phyloP scores from a whole-genome alignment of 2,797 vertebrate genomes.

The Lepus oiostolus region DNA sequence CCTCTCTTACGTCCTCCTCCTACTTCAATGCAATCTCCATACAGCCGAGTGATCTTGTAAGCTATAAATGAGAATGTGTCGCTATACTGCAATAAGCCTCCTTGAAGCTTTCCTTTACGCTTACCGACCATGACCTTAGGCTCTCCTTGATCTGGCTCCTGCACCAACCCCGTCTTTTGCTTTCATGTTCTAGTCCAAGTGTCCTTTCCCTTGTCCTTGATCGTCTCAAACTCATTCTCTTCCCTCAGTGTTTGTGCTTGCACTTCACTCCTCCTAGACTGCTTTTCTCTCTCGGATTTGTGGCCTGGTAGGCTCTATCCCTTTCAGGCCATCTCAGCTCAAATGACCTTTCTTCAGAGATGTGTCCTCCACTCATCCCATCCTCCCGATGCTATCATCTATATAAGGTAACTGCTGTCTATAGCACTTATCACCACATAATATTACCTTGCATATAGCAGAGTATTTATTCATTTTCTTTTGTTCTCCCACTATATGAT shows the following conservation, averaged over 20 bases:
- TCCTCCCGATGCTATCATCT: background rate
- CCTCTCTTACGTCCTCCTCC: fast-evolving
- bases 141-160: background rate
- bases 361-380: background rate
- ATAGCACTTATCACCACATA: background rate
- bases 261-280: background rate
- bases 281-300: background rate
- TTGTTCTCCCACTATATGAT: background rate
- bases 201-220: background rate
- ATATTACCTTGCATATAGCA: background rate
- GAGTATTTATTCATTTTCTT: slow-evolving; percentile 34
- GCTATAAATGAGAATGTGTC: background rate
- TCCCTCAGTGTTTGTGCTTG: background rate
- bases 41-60: background rate
- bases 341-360: background rate
- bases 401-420: background rate
- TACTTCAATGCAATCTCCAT: background rate
- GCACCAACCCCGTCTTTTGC: background rate
- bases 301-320: background rate
- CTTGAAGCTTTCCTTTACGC: background rate
- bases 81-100: background rate
- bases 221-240: no score
- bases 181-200: no score
- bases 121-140: background rate
- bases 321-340: background rate